Conservation (phyloP, 2,888 invertebrate genomes). For the Agelastica alni region DNA sequence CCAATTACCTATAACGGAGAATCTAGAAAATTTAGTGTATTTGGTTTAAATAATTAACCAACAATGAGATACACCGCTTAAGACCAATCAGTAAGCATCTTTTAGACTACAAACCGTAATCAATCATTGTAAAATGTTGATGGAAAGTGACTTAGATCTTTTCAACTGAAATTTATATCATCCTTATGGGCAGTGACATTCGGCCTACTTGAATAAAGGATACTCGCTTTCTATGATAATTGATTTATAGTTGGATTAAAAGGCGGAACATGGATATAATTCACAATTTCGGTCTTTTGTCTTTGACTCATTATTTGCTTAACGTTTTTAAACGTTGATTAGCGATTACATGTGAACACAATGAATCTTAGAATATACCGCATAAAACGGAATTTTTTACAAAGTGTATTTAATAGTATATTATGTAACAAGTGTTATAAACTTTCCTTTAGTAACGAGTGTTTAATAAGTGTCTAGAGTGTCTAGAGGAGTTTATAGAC, state of each 20-base stretch:
- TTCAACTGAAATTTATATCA: conserved; percentile 19
- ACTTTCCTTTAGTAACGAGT: too few species aligned
- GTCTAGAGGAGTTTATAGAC: too few species aligned
- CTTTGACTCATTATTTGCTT: conserved; percentile 7
- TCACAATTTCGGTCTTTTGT: conserved; percentile 25
- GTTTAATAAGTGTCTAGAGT: too few species aligned
- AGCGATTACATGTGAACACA: too few species aligned
- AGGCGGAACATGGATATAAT: conserved; percentile 33
- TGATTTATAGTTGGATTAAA: conserved; percentile 31
- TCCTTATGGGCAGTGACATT: conserved; percentile 33
- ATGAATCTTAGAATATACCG: too few species aligned
- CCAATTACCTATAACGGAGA: too few species aligned
- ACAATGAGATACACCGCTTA: background rate
- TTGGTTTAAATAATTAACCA: too few species aligned
- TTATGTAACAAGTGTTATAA: too few species aligned
- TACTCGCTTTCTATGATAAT: conserved; percentile 41
- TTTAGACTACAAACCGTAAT: conserved; percentile 3
- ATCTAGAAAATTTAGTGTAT: too few species aligned
- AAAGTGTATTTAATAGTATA: too few species aligned
- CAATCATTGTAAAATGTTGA: conserved; percentile 10
- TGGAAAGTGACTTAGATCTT: conserved; percentile 12
- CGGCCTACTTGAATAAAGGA: conserved; percentile 41
- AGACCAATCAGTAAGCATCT: conserved; percentile 5
- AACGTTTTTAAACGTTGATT: too few species aligned
- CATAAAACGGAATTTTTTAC: too few species aligned